Base-by-base conservation (phyloP, 2,888 invertebrate species). In the Lithophane semibrunnea region DNA sequence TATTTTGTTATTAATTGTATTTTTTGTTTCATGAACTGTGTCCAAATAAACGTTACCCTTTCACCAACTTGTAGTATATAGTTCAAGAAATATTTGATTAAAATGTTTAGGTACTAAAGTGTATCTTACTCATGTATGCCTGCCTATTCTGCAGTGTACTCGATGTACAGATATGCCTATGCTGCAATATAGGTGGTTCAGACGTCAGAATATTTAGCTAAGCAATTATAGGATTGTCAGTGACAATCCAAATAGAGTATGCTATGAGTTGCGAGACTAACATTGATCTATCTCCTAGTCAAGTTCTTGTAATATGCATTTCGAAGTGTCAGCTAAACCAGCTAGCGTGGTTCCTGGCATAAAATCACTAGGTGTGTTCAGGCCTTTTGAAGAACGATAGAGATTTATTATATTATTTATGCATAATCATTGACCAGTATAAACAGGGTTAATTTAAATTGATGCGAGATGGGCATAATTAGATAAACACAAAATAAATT, bases 201-300 rank as follows among this genome's bases (percentile, higher is more conserved):
- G 12, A 47, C 4, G 37, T 47, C n/a, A 64, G 49, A 64, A 64
- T 77, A 72, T 64, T 72, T 64, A 72, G 42, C 0, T 49, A 64
- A 56, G n/a, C 73, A 65, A 78, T 73, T 73, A 80, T 58, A n/a
- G 24, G 63, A 44, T 64, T 56, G 80, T 61, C 47, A 63, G 21
- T 69, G 29, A 47, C 52, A 47, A 13, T 16, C 29, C 24, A 21
- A 60, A 52, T 61, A 37, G 10, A 44, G n/a, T 60, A 58, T 52
- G 60, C 49, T 69, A 29, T 58, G 44, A 21, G 44, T 52, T 79
- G 13, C 21, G 9, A 29, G 60, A 71, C 60, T 54, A 79, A 37
- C 47, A 78, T 77, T 56, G 78, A 78, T 78, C 56, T 58, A 76
- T 67, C 68, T 67, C 3, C 58, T 49, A 49, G 68, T 58, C 42